Base-by-base conservation (phyloP, 2,888 invertebrate species). In the Phyllotreta striolata region DNA sequence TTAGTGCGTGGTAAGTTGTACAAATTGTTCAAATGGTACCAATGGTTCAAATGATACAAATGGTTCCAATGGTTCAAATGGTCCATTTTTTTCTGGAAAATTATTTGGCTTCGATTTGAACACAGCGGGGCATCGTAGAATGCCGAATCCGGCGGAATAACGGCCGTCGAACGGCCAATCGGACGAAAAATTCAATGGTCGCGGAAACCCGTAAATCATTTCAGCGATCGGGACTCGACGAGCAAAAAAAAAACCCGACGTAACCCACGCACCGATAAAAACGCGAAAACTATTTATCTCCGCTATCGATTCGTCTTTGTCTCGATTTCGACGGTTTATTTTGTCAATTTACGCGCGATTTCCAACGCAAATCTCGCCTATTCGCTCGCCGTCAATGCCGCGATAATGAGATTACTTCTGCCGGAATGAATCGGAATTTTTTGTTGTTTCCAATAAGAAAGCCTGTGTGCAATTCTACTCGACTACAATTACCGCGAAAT, bases 161-260 rank as follows among this genome's bases (percentile, higher is more conserved):
- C 37, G n/a, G 24, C 14, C 52, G 38, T 38, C 39, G 52, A 55
- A 55, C n/a, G 40, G 6, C 43, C 55, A 55, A 55, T 55, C 55
- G 37, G 34, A 55, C 10, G 55, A 55, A 55, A 55, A 55, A 55
- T 55, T 55, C 55, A 55, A 41, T 43, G 41, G 41, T 12, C 35
- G 40, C 41, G n/a, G 7, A 35, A 35, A 8, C 66, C 72, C 69
- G 72, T 74, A 74, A 73, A 74, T 74, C 73, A 72, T 67, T 66
- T 61, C 71, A 71, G 70, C 72, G 72, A 72, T 61, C 71, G 71
- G 70, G 72, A 71, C 71, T 70, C 71, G 70, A 66, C 67, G 69
- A 71, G 70, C 72, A 73, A 72, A 73, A 72, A 69, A 4, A 24
- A 24, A 4, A 24, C 24, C 24, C 63, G 68, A 61, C 60, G 65